Evolutionary conservation across 2,888 invertebrate species (phyloP).

Genomic region (Leuctra nigra): DNA sequence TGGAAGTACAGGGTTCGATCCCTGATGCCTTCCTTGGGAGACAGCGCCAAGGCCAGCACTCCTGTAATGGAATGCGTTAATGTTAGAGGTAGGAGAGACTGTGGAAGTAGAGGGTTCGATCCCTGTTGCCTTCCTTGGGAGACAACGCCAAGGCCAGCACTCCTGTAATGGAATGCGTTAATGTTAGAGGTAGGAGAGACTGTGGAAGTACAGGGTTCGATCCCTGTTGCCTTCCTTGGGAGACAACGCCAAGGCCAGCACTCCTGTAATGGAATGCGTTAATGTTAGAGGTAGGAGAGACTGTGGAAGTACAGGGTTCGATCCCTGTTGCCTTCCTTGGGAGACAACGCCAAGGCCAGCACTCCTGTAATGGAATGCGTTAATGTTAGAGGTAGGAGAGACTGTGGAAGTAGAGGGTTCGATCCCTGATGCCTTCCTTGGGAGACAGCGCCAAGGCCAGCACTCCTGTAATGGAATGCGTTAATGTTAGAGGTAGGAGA

Average conservation of each 20-base stretch:
- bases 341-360: conserved; percentile 55
- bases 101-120: conserved; percentile 60
- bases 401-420: conserved; percentile 61
- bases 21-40: conserved; percentile 36
- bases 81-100: too few relatives aligned
- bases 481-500: too few relatives aligned
- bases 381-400: too few relatives aligned
- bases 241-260: conserved; percentile 58
- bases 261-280: conserved; percentile 12
- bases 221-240: conserved; percentile 38
- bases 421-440: conserved; percentile 39
- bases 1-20: conserved; percentile 60
- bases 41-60: conserved; percentile 58
- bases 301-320: conserved; percentile 62
- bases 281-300: too few relatives aligned
- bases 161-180: not conserved
- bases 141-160: conserved; percentile 56
- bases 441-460: conserved; percentile 55
- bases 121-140: conserved; percentile 36
- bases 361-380: conserved; percentile 35
- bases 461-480: conserved; percentile 35
- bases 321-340: conserved; percentile 37
- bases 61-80: conserved; percentile 14
- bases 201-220: conserved; percentile 60
- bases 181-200: too few relatives aligned